Percentiles rank a stretch among this genome's conserved stretches.
Conservation (phyloP, 2,113 vertebrate species). For the Megaceryle maxima region DNA sequence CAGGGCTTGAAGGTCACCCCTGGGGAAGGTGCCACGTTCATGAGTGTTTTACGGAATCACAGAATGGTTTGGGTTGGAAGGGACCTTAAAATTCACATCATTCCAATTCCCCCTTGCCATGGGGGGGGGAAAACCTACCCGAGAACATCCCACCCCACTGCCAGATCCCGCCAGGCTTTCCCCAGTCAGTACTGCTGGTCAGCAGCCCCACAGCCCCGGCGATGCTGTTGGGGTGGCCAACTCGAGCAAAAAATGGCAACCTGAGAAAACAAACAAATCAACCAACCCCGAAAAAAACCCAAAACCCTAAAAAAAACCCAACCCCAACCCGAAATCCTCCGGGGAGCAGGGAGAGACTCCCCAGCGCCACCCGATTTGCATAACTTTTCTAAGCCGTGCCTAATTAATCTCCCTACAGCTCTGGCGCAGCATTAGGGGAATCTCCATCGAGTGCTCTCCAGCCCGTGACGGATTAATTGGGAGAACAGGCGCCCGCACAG, state of each 20-base stretch:
- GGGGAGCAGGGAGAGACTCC: background rate
- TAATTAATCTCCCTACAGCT: background rate
- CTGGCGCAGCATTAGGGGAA: background rate
- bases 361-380: background rate
- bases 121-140: background rate
- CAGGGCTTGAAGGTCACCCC: rapidly evolving
- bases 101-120: too few species aligned
- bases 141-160: rapidly evolving
- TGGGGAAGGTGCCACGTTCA: background rate
- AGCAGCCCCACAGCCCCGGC: background rate
- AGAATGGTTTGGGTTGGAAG: too few species aligned
- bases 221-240: background rate
- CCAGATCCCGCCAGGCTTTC: background rate
- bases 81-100: too few species aligned
- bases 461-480: background rate
- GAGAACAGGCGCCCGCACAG: rapidly evolving
- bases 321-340: too few species aligned
- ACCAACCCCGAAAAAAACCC: too few species aligned
- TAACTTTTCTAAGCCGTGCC: background rate
- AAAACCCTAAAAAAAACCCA: too few species aligned
- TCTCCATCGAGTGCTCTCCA: background rate
- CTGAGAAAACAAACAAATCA: too few species aligned
- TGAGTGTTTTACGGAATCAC: too few species aligned
- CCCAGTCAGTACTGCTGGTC: background rate
- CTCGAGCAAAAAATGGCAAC: background rate